Evolutionary conservation across 1,140 invertebrate species (phyloP).

Genomic region (Coptotermes formosanus): DNA sequence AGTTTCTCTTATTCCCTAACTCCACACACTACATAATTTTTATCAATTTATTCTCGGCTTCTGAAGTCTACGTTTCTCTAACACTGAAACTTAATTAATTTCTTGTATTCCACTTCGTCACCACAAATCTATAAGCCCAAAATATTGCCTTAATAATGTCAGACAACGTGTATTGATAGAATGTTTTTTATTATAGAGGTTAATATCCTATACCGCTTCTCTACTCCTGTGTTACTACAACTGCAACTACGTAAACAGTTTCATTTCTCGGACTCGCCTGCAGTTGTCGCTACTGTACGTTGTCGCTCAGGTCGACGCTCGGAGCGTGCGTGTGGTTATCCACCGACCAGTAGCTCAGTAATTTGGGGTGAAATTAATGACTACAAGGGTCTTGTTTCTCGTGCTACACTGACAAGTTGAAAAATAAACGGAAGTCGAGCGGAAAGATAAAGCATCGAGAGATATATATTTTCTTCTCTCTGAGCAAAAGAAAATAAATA

Average conservation of each 20-base stretch:
- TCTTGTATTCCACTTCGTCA: no score
- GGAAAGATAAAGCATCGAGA: slow-evolving; percentile 31
- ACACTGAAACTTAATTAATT: no score
- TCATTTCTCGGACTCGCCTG: not conserved
- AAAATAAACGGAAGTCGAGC: slow-evolving; percentile 32
- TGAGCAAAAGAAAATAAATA: slow-evolving; percentile 28
- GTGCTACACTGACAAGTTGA: slow-evolving; percentile 31
- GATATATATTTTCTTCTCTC: slow-evolving; percentile 26
- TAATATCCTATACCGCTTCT: no score
- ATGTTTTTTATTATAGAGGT: no score
- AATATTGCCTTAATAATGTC: no score
- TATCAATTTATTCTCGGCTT: no score
- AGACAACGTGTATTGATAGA: no score
- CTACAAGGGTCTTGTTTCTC: slow-evolving; percentile 30
- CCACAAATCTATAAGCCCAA: no score
- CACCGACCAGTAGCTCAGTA: slow-evolving; percentile 23
- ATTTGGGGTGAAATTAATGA: slow-evolving; percentile 33
- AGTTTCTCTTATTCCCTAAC: no score
- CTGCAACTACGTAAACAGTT: not conserved
- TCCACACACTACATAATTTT: no score
- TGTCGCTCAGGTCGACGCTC: not conserved
- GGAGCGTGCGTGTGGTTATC: not conserved
- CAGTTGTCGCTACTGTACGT: not conserved
- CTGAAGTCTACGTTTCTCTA: no score
- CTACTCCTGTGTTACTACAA: no score